Evolutionary conservation across 2,888 invertebrate species (phyloP), one percentile per base, ranked within the genome.

Genomic region (Tachina lurida): DNA sequence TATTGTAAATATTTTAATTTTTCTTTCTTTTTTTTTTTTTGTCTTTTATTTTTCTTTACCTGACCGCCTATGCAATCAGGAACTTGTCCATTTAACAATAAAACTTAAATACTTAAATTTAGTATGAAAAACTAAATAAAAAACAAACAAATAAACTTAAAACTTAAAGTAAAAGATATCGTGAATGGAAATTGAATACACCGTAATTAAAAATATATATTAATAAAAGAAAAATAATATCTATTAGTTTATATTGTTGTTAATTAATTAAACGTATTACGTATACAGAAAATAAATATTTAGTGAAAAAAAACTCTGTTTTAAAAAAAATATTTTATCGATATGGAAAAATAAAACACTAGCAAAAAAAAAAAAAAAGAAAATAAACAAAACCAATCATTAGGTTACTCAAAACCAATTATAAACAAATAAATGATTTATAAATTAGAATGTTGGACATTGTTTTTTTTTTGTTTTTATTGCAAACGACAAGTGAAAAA

Each of bases 141-240:
- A 62, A 58, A 52, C 45, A 54, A 54, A 76, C 12, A 31, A 54
- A 47, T 9, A 56, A 83, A 65, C 39, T 54, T 31, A 31, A 60
- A 68, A 56, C 13, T 47, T 58, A 76, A 83, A 68, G 39, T 13
- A 75, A 81, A 68, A 81, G 31, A 86, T 86, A 83, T 86, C 86
- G 86, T 86, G 83, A 86, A 86, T 86, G 86, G 83, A 86, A 86
- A 83, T 86, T 83, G 67, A 86, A 83, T 83, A 86, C 86, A 86
- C 86, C 86, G 84, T 84, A 75, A 84, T 84, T 71, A 68, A 76
- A 84, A 71, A 77, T 39, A 83, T 83, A 67, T 71, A 68, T 31
- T 54, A 80, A 31, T 52, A 60, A 54, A 39, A 62, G 63, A 75
- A 63, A 71, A 79, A 79, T 73, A 62, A 79, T 75, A 76, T 31